Percentiles rank a stretch among this genome's conserved stretches.
These are phyloP conservation scores for Colaptes auratus DNA, from an alignment of 2,113 vertebrate genomes.

Conservation along the genomic window DNA sequence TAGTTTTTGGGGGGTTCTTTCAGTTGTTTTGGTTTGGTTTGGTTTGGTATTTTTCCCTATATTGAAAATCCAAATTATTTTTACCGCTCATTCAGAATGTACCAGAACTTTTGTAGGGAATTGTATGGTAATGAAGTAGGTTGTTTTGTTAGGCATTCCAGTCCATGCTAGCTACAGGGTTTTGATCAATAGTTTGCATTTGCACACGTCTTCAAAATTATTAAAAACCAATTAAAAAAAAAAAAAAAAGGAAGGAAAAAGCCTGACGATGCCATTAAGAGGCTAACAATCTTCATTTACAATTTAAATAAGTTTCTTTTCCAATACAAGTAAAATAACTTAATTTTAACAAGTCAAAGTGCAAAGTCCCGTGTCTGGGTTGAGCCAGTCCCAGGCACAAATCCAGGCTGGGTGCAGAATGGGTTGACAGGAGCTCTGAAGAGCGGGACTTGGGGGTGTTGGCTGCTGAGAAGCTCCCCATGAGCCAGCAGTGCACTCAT, in stretches of 20 bases:
- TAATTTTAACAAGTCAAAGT: background rate
- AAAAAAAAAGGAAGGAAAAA: background rate
- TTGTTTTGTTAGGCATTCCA: background rate
- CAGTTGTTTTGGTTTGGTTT: no score
- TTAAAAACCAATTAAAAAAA: conserved; percentile 2
- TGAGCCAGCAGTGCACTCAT: no score
- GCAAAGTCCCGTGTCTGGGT: background rate
- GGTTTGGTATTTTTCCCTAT: background rate
- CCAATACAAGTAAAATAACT: background rate
- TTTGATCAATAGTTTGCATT: background rate
- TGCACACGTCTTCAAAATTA: background rate
- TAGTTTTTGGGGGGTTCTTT: background rate
- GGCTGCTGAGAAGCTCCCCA: no score
- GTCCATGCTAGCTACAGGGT: background rate
- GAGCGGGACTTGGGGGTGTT: no score
- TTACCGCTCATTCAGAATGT: background rate
- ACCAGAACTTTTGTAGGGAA: background rate
- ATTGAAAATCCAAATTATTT: background rate
- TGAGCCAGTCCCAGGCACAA: no score
- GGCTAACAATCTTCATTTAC: background rate
- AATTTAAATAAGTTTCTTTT: background rate
- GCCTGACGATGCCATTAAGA: background rate
- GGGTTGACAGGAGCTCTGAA: no score
- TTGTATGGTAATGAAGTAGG: background rate
- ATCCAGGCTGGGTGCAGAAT: no score